Conservation (phyloP, 2,888 invertebrate species). For the Limulus polyphemus region DNA sequence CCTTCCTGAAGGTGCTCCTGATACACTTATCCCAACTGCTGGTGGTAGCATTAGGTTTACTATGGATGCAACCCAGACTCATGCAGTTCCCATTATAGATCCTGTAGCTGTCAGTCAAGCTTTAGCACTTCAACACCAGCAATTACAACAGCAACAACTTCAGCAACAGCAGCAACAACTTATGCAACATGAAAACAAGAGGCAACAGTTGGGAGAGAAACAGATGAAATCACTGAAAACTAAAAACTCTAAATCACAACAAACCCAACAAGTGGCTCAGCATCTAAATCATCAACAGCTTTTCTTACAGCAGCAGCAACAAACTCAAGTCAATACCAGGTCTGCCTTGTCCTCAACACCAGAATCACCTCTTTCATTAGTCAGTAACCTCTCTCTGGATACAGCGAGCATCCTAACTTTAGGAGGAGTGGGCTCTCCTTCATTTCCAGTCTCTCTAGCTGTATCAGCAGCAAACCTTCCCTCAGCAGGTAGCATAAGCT, state of each 20-base stretch:
- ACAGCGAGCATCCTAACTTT: conserved; percentile 16
- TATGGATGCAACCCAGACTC: conserved; percentile 15
- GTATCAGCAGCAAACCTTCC: conserved; percentile 21
- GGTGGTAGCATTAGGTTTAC: conserved; percentile 20
- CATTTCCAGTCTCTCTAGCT: conserved; percentile 25
- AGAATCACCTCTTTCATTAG: conserved; percentile 27
- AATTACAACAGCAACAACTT: conserved; percentile 6
- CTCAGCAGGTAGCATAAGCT: conserved; percentile 21
- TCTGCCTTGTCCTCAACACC: conserved; percentile 25
- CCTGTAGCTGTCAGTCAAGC: conserved; percentile 20
- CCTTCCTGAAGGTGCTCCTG: conserved; percentile 38
- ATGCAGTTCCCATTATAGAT: conserved; percentile 19
- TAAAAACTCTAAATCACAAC: conserved; percentile 11
- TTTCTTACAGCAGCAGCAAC: conserved; percentile 27
- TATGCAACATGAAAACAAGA: conserved; percentile 15
- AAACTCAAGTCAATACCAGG: conserved; percentile 24
- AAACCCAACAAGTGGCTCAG: neutral
- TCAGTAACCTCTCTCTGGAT: conserved; percentile 18
- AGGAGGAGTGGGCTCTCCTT: conserved; percentile 21
- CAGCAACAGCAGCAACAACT: conserved; percentile 10
- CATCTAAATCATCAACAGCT: conserved; percentile 27
- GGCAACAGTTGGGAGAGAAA: conserved; percentile 14
- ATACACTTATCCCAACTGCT: conserved; percentile 29
- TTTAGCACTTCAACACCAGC: conserved; percentile 10
- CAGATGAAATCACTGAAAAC: conserved; percentile 11